Conservation (phyloP, 2,888 invertebrate genomes). For the Drosophila incognita region DNA sequence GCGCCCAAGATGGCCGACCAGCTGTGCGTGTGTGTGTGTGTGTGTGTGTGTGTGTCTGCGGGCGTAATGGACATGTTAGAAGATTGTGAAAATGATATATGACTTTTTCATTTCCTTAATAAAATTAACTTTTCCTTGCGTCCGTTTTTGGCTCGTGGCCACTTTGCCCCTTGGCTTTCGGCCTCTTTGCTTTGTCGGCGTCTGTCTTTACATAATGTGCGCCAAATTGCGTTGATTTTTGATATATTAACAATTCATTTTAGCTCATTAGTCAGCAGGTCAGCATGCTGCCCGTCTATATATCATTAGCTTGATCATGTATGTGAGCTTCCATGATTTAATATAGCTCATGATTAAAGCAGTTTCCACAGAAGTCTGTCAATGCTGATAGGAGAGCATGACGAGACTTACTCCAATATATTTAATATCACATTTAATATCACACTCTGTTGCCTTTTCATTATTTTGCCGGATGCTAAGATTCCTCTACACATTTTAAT, state of each 20-base stretch:
- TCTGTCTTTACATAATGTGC: constrained; percentile 69
- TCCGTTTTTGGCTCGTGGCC: constrained; percentile 26
- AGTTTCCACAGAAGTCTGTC: neutral
- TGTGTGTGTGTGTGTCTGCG: constrained; percentile 34
- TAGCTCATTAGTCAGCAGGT: constrained; percentile 76
- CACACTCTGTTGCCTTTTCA: neutral
- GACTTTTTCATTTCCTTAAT: constrained; percentile 81
- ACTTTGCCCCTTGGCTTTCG: neutral
- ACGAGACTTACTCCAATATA: neutral
- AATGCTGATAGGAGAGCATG: neutral
- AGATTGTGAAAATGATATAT: constrained; percentile 78
- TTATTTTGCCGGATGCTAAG: neutral
- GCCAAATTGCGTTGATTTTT: constrained; percentile 78
- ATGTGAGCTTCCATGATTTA: constrained; percentile 46
- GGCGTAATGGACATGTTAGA: constrained; percentile 79
- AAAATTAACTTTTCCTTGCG: constrained; percentile 74
- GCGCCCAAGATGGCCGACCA: constrained; percentile 54
- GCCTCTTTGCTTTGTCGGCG: constrained; percentile 8
- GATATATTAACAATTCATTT: constrained; percentile 78
- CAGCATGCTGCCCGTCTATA: constrained; percentile 66
- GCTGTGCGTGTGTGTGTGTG: constrained; percentile 19
- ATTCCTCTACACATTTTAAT: constrained; percentile 12
- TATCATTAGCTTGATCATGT: constrained; percentile 64
- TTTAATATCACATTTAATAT: neutral
- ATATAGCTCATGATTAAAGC: constrained; percentile 46